Evolutionary conservation across 2,888 invertebrate genomes (phyloP).

Genomic region (Ornithoptera priamus): DNA sequence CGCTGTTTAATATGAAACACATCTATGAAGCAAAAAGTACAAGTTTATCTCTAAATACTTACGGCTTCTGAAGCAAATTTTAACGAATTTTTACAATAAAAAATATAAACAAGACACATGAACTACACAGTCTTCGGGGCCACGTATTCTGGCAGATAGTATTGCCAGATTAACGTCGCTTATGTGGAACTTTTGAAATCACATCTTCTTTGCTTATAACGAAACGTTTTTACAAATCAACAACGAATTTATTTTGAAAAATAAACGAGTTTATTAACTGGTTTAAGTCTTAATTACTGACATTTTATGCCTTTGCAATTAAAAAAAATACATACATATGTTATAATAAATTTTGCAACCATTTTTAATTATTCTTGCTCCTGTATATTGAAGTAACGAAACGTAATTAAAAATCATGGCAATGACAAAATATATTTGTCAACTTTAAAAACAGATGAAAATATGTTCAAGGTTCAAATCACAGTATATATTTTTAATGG

Average conservation of each 20-base stretch:
- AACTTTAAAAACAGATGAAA: conserved; percentile 35
- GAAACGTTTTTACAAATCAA: conserved; percentile 41
- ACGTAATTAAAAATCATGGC: conserved; percentile 40
- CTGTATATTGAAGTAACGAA: conserved; percentile 29
- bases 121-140: conserved; percentile 66
- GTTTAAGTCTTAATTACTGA: too few species aligned
- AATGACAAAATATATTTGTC: conserved; percentile 33
- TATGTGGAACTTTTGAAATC: conserved; percentile 78
- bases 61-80: conserved; percentile 57
- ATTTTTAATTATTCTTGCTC: not conserved
- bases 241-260: too few species aligned
- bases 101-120: conserved; percentile 74
- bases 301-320: too few species aligned
- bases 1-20: conserved; percentile 17
- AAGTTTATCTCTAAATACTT: conserved; percentile 48
- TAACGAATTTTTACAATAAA: conserved; percentile 61
- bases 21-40: conserved; percentile 30
- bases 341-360: too few species aligned
- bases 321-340: too few species aligned
- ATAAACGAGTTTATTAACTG: too few species aligned
- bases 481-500: too few species aligned
- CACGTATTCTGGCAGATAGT: conserved; percentile 72
- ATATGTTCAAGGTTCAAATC: not conserved
- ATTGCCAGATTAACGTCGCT: conserved; percentile 67
- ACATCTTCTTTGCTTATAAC: conserved; percentile 39